These are phyloP conservation scores for Eutrigla gurnardus DNA, from an alignment of 2,797 vertebrate genomes.

Conservation along the genomic window DNA sequence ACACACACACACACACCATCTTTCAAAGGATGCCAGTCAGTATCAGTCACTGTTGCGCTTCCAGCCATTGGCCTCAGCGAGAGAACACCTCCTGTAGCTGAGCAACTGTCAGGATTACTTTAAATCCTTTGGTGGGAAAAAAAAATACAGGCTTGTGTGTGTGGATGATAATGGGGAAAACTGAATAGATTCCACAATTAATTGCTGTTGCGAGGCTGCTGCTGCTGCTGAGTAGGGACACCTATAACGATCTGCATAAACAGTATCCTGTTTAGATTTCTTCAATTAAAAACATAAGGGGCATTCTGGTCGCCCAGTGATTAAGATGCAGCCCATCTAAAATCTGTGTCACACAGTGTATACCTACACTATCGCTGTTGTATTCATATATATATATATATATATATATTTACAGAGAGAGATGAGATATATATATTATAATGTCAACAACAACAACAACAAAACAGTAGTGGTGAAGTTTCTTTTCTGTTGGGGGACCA, in stretches of 20 bases:
- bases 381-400: no score
- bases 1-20: constrained; percentile 22
- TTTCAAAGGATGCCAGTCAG: constrained; percentile 59
- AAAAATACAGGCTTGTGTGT: constrained; percentile 43
- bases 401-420: no score
- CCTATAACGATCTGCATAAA: constrained; percentile 12
- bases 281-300: neutral
- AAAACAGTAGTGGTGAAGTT: neutral
- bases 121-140: constrained; percentile 60
- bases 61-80: constrained; percentile 57
- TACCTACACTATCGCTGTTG: no score
- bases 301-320: neutral
- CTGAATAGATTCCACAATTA: constrained; percentile 47
- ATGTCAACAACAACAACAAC: no score
- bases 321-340: neutral
- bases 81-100: constrained; percentile 71
- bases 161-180: constrained; percentile 51
- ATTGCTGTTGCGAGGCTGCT: constrained; percentile 34
- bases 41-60: constrained; percentile 57
- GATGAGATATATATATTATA: no score
- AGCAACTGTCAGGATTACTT: constrained; percentile 77
- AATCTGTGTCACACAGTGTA: neutral
- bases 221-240: constrained; percentile 28
- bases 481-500: neutral
- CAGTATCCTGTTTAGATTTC: constrained; percentile 6